Evolutionary conservation across 2,113 vertebrate genomes (phyloP).

Genomic region (Mastomys coucha): DNA sequence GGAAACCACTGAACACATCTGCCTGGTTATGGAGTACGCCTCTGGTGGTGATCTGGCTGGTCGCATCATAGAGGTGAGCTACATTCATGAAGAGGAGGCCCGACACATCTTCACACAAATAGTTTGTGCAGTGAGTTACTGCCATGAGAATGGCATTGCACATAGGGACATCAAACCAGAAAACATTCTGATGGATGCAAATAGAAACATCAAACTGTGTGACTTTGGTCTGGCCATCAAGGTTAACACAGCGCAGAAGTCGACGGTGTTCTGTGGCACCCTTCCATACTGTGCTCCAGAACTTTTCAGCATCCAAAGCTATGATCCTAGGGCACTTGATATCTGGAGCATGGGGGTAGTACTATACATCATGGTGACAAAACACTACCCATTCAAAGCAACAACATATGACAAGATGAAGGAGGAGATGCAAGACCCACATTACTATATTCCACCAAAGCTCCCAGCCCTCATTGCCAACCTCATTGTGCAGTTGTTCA

Average conservation of each 20-base stretch:
- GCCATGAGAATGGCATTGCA: not conserved
- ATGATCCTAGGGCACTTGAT: not conserved
- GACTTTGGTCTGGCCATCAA: not conserved
- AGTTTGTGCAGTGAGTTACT: not conserved
- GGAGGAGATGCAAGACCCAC: not conserved
- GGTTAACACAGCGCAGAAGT: not conserved
- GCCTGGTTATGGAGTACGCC: not conserved
- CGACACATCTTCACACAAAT: not conserved
- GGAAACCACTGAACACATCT: not conserved
- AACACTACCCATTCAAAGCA: not conserved
- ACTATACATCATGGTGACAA: not conserved
- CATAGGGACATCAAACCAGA: not conserved
- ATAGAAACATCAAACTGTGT: not conserved
- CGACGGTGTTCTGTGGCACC: not conserved
- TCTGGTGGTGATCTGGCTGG: not conserved
- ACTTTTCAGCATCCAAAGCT: not conserved
- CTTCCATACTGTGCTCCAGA: not conserved
- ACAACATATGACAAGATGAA: not conserved
- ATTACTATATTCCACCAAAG: not conserved
- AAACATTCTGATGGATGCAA: not conserved
- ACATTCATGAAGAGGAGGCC: not conserved
- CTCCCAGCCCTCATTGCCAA: not conserved
- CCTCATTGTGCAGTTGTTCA: not conserved
- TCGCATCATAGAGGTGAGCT: not conserved
- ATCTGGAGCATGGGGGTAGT: constrained; percentile 14